Base-by-base conservation (phyloP, 2,888 invertebrate genomes). In the Amiota communis region DNA sequence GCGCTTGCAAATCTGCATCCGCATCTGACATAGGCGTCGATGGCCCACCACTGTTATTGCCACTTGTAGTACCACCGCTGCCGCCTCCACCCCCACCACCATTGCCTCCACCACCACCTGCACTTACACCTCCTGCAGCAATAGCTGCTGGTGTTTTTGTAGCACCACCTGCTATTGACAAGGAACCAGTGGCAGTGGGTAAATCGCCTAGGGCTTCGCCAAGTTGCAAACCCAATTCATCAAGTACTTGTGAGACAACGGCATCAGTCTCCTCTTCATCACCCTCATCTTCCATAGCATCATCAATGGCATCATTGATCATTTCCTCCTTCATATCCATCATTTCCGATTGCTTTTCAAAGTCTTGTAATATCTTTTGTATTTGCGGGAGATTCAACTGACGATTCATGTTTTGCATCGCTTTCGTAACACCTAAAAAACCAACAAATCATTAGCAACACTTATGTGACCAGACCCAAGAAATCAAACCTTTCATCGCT, bases 321-420 rank as follows among this genome's bases (percentile, higher is more conserved):
- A 99, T 97, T 91, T 99, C 99, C 90, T 99, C 99, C 89, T 99
- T 99, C 99, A 99, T 99, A 88, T 99, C 99, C 99, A 99, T 99
- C 72, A 99, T 98, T 91, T 99, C 99, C 0, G 98, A 97, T 89
- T 99, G 99, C 88, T 98, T 99, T 90, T 99, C 99, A 91, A 99
- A 99, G 88, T 99, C 98, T 91, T 96, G 94, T 81, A 96, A 92
- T 80, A 99, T 99, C 88, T 96, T 96, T 90, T 99, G 99, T 87
- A 99, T 99, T 91, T 99, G 98, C 11, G 99, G 99, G 90, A 99
- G 92, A 91, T 99, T 99, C 87, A 99, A 91, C 89, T 97, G 96
- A 46, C 95, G 92, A 91, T 99, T 99, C 99, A 99, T 99, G 88
- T 94, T 96, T 88, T 95, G 95, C 99, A 99, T 99, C 76, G 99